phyloP scores from a whole-genome alignment of 30 jellyfish, hydroid and myxozoan genomes.

The Nemopilema nomurai region DNA sequence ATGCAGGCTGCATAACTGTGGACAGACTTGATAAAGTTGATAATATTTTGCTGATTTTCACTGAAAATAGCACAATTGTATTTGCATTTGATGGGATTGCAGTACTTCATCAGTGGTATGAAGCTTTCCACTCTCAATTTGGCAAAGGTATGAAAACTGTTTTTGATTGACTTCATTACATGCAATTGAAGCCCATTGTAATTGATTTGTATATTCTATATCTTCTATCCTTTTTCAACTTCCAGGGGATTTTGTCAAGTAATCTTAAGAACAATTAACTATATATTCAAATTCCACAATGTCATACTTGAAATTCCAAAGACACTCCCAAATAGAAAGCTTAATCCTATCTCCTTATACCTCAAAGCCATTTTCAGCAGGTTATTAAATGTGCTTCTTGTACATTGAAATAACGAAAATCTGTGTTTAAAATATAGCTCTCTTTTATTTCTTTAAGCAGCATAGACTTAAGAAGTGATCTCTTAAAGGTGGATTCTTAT shows the following conservation, averaged over 20 bases:
- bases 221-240: too few relatives aligned
- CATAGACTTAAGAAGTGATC: background rate
- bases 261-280: background rate
- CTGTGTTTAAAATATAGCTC: background rate
- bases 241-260: background rate
- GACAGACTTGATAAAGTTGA: conserved; percentile 66
- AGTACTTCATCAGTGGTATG: conserved; percentile 62
- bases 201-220: background rate
- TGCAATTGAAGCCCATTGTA: background rate
- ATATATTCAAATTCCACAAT: background rate
- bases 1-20: conserved; percentile 62
- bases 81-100: conserved; percentile 59
- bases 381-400: background rate
- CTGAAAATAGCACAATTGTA: conserved; percentile 60
- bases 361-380: background rate
- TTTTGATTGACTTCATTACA: background rate
- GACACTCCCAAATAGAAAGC: background rate
- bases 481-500: too few relatives aligned
- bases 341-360: background rate
- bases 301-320: background rate
- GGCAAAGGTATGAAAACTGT: conserved; percentile 64
- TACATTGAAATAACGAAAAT: background rate
- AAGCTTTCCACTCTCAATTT: conserved; percentile 45
- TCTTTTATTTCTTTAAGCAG: background rate
- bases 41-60: conserved; percentile 72